Evolutionary conservation across 2,888 invertebrate species (phyloP), one percentile per base, ranked within the genome.

Genomic region (Gandaritis pyraliata): DNA sequence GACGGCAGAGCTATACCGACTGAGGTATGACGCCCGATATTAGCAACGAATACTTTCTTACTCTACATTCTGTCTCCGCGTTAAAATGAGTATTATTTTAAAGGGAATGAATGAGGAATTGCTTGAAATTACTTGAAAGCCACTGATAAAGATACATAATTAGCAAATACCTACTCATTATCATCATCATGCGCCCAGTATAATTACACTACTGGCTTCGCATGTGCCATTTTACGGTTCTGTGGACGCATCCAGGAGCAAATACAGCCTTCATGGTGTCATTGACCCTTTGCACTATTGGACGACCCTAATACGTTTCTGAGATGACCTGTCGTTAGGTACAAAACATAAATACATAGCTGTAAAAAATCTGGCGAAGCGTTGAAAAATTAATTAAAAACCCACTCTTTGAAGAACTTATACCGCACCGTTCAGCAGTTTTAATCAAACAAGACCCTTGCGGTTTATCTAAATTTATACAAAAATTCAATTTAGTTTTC

Each of bases 151-250:
- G 29, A 16, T 54, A 60, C 50, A 50, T 59, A 55, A 61, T 55
- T 55, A 61, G 53, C 50, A 41, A 46, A 51, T 49, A 61, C 55
- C 38, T 56, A 51, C 56, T 51, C 56, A 48, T 61, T 61, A 61
- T 33, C 47, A 52, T 33, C 47, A 52, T 61, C 61, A 61, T 50
- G 45, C 43, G 60, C 10, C 48, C 7, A 16, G n/a, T 55, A 46
- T 54, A 54, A 61, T 61, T 61, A 55, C 49, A 48, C 54, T 41
- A 41, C 49, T 29, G 43, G 39, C 50, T 51, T 55, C 43, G 56
- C 36, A 61, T 56, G 56, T 61, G 53, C 38, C 48, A 62, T 58
- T 62, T 58, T 53, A 58, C 49, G 57, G 53, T 57, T 16, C 48
- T 58, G 53, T 62, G 58, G 43, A 5, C 41, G 41, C 49, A 49